These are phyloP conservation scores for Orthosia gothica DNA, from an alignment of 2,888 invertebrate species.

Conservation along the genomic window DNA sequence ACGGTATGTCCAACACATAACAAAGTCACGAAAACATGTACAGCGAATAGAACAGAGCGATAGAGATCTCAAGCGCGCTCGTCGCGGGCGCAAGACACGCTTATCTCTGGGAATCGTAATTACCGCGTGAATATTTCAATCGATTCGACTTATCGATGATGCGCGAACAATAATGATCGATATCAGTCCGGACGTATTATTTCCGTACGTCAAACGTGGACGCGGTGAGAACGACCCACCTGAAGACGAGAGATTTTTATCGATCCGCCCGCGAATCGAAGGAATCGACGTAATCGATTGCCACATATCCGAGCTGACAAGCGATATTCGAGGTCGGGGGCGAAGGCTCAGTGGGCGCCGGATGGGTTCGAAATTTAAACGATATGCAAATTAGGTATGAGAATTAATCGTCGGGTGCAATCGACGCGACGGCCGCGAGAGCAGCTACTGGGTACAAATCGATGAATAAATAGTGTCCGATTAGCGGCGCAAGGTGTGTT, in stretches of 20 bases:
- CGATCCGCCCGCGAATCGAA: slow-evolving; percentile 81
- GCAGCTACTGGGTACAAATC: slow-evolving; percentile 87
- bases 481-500: slow-evolving; percentile 85
- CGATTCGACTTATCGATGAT: slow-evolving; percentile 84
- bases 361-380: slow-evolving; percentile 89
- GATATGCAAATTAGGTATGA: slow-evolving; percentile 88
- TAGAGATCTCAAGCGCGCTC: slow-evolving; percentile 78
- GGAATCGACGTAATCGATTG: slow-evolving; percentile 87
- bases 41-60: slow-evolving; percentile 80
- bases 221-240: slow-evolving; percentile 78
- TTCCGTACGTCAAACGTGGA: slow-evolving; percentile 83
- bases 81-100: slow-evolving; percentile 75
- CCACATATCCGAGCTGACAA: slow-evolving; percentile 86
- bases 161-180: slow-evolving; percentile 86
- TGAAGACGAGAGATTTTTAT: slow-evolving; percentile 81
- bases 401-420: slow-evolving; percentile 87
- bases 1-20: slow-evolving; percentile 76
- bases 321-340: slow-evolving; percentile 86
- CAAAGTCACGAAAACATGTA: slow-evolving; percentile 80
- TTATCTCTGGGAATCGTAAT: slow-evolving; percentile 88
- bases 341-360: slow-evolving; percentile 88
- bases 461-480: slow-evolving; percentile 88
- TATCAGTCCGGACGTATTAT: slow-evolving; percentile 83
- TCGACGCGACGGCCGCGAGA: slow-evolving; percentile 85
- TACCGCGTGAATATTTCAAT: slow-evolving; percentile 89